phyloP scores from a whole-genome alignment of 2,888 invertebrate species.

The Heterodera filipjevi region DNA sequence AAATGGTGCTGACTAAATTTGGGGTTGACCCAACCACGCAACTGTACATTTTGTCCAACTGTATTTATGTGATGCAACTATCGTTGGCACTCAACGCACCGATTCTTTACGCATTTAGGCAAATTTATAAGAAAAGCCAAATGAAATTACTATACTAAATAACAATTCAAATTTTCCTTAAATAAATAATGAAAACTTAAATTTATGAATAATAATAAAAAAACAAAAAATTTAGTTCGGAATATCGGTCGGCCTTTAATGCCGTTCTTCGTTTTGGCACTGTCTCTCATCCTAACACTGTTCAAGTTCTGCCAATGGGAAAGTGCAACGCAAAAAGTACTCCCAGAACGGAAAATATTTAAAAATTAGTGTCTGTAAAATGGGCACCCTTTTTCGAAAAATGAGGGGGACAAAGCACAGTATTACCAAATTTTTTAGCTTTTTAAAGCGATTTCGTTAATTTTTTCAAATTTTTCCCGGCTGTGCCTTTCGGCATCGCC shows the following conservation, averaged over 20 bases:
- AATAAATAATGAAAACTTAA: background rate
- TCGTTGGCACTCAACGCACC: background rate
- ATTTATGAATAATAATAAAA: background rate
- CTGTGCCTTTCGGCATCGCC: no score
- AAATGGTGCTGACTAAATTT: background rate
- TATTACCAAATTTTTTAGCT: no score
- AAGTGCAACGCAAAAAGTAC: background rate
- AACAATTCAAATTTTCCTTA: background rate
- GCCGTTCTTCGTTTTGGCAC: background rate
- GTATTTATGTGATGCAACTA: background rate
- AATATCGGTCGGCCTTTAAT: background rate
- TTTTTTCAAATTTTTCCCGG: no score
- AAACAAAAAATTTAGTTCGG: background rate
- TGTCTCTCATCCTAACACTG: background rate
- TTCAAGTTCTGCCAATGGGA: background rate
- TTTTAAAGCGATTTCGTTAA: no score
- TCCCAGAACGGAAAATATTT: no score
- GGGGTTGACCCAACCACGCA: background rate
- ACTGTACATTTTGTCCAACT: background rate
- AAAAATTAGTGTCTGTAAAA: no score
- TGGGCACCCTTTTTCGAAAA: no score
- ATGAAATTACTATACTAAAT: background rate
- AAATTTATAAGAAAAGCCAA: background rate
- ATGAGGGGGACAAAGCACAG: no score
- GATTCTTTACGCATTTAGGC: slow-evolving; percentile 1